Evolutionary conservation across 2,113 vertebrate genomes (phyloP).

Genomic region (Ciconia maguari): DNA sequence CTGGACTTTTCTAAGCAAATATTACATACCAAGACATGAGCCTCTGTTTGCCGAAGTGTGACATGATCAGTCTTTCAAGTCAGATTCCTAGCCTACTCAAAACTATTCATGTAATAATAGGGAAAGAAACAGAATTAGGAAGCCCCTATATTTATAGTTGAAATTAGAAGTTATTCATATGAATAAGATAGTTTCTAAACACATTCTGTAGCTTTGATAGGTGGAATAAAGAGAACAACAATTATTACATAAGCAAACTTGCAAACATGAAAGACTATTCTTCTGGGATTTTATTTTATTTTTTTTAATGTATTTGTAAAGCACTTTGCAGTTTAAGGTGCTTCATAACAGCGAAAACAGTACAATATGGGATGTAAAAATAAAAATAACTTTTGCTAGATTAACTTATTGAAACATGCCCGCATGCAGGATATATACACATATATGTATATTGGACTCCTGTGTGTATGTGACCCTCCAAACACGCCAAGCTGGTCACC

Average conservation of each 20-base stretch:
- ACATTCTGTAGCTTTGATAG: conserved; percentile 22
- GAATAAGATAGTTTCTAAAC: conserved; percentile 44
- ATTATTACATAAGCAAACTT: conserved; percentile 56
- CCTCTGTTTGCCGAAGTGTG: background rate
- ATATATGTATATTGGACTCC: conserved; percentile 54
- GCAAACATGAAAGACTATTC: conserved; percentile 65
- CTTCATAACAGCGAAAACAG: conserved; percentile 63
- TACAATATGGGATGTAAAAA: conserved; percentile 68
- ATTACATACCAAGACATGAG: background rate
- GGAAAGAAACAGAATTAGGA: conserved; percentile 39
- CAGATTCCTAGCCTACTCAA: conserved; percentile 32
- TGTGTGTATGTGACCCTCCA: conserved; percentile 66
- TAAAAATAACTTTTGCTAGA: conserved; percentile 62
- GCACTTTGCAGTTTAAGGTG: conserved; percentile 60
- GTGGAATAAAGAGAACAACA: conserved; percentile 59
- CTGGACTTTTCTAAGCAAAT: background rate
- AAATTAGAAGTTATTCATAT: conserved; percentile 17
- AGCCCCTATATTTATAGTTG: background rate
- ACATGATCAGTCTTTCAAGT: conserved; percentile 26
- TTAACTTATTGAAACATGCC: conserved; percentile 61
- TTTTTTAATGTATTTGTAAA: conserved; percentile 63
- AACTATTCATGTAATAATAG: background rate
- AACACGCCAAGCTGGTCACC: conserved; percentile 62
- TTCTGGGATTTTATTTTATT: conserved; percentile 68
- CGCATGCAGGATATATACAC: conserved; percentile 66